Conservation (phyloP, 2,888 invertebrate species). For the Polydrusus pterygomalis region DNA sequence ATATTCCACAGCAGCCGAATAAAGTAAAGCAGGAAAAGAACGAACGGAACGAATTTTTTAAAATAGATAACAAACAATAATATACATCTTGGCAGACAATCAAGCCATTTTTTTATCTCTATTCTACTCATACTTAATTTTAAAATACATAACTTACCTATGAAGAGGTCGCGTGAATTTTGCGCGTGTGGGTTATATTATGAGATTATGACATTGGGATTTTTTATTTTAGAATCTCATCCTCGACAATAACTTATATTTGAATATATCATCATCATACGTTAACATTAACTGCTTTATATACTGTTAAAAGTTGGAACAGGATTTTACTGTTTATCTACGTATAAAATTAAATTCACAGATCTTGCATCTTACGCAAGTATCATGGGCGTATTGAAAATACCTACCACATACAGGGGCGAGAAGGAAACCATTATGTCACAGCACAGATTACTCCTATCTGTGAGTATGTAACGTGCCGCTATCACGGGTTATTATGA, state of each 20-base stretch:
- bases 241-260: neutral
- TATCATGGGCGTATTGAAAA: too few relatives aligned
- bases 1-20: neutral
- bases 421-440: too few relatives aligned
- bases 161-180: neutral
- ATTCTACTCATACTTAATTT: constrained; percentile 11
- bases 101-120: neutral
- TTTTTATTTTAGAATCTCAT: neutral
- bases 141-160: constrained; percentile 10
- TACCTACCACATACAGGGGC: too few relatives aligned
- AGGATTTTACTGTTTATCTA: neutral
- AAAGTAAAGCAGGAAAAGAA: constrained; percentile 1
- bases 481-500: too few relatives aligned
- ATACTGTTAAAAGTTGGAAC: neutral
- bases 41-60: neutral
- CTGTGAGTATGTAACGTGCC: too few relatives aligned
- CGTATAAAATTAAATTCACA: too few relatives aligned
- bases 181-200: constrained; percentile 4
- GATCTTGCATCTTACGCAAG: too few relatives aligned
- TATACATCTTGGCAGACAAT: neutral
- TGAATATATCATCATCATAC: neutral
- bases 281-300: neutral
- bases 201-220: constrained; percentile 10
- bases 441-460: too few relatives aligned
- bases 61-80: neutral